phyloP scores from a whole-genome alignment of 1,140 invertebrate species.

The Cherax quadricarinatus region DNA sequence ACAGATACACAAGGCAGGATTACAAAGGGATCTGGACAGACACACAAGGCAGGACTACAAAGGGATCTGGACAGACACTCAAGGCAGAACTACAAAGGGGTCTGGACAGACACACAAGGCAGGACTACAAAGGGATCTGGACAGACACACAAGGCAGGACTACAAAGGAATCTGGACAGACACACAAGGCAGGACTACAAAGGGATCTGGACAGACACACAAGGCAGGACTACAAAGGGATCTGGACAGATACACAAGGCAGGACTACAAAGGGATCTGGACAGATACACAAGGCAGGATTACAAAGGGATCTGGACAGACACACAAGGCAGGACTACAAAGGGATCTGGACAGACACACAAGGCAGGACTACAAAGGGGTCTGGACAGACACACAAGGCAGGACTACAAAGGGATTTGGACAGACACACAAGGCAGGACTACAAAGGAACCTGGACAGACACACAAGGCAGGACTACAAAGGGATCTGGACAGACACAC shows the following conservation, averaged over 20 bases:
- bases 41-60: neutral
- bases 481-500: neutral
- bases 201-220: neutral
- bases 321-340: neutral
- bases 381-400: too few relatives aligned
- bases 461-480: neutral
- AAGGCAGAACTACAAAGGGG: too few relatives aligned
- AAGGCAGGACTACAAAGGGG: too few relatives aligned
- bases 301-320: too few relatives aligned
- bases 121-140: neutral
- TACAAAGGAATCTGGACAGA: too few relatives aligned
- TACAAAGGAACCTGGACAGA: too few relatives aligned
- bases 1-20: neutral
- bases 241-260: too few relatives aligned
- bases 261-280: neutral
- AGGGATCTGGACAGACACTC: neutral
- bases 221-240: too few relatives aligned
- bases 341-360: neutral
- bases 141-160: neutral
- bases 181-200: neutral
- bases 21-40: too few relatives aligned
- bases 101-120: too few relatives aligned
- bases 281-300: neutral
- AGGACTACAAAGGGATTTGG: neutral
- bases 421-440: neutral